phyloP scores from a whole-genome alignment of 2,113 vertebrate genomes.

The Hucho hucho region DNA sequence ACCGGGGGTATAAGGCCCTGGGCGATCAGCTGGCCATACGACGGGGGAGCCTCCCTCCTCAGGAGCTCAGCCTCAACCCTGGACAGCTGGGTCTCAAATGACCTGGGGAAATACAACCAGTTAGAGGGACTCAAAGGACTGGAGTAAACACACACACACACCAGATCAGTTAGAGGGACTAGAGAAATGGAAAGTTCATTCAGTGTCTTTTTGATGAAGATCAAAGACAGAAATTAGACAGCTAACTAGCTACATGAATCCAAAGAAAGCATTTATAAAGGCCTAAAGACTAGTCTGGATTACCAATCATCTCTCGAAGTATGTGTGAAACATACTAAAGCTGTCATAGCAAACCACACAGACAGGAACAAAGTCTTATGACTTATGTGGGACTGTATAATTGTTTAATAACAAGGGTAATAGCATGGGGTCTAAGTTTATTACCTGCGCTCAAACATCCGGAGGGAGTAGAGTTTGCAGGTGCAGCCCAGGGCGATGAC shows the following conservation, averaged over 20 bases:
- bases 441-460: slow-evolving; percentile 97
- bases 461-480: slow-evolving; percentile 94
- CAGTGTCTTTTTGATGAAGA: too few relatives aligned
- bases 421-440: not conserved
- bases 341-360: not conserved
- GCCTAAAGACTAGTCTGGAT: too few relatives aligned
- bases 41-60: slow-evolving; percentile 94
- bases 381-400: too few relatives aligned
- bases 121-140: not conserved
- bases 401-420: not conserved
- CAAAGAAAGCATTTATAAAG: too few relatives aligned
- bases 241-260: too few relatives aligned
- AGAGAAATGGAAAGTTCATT: too few relatives aligned
- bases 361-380: too few relatives aligned
- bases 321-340: not conserved
- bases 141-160: not conserved
- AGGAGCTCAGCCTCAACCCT: slow-evolving; percentile 94
- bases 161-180: not conserved
- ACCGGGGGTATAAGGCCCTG: slow-evolving; percentile 97
- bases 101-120: slow-evolving; percentile 69
- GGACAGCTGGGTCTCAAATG: slow-evolving; percentile 96
- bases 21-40: slow-evolving; percentile 95
- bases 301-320: not conserved
- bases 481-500: slow-evolving; percentile 96
- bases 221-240: too few relatives aligned